Percentiles rank a stretch among this genome's conserved stretches.
Conservation (phyloP, 2,113 vertebrate genomes). For the Turdus rufiventris region DNA sequence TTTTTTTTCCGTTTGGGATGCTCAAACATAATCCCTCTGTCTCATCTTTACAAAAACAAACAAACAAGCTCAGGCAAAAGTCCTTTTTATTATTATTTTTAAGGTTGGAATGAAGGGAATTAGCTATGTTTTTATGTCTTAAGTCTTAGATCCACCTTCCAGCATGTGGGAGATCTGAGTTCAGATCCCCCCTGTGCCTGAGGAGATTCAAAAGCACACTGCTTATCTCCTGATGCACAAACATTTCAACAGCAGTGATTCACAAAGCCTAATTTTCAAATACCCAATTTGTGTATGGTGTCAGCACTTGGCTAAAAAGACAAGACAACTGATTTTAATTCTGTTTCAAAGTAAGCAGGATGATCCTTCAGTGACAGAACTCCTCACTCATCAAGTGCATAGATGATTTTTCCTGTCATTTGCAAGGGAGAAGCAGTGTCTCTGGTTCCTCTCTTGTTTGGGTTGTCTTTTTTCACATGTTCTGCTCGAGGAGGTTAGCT, state of each 20-base stretch:
- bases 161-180: not conserved
- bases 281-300: not conserved
- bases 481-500: accelerated
- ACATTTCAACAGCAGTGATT: not conserved
- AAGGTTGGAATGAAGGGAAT: not conserved
- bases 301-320: not conserved
- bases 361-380: not conserved
- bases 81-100: not conserved
- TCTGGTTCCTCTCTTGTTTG: not conserved
- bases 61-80: not conserved
- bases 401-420: not conserved
- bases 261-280: not conserved
- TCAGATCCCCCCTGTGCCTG: not conserved
- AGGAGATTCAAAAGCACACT: not conserved
- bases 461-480: not conserved
- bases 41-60: not conserved
- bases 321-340: not conserved
- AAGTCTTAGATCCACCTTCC: not conserved
- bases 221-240: not conserved
- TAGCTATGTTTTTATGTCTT: not conserved
- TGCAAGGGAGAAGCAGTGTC: not conserved
- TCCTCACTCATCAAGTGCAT: not conserved
- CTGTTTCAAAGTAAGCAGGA: not conserved
- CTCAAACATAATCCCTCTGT: not conserved
- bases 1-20: not conserved